Evolutionary conservation across 92 coral and sea anemone species (phyloP).

Genomic region (Palythoa heliodiscus): DNA sequence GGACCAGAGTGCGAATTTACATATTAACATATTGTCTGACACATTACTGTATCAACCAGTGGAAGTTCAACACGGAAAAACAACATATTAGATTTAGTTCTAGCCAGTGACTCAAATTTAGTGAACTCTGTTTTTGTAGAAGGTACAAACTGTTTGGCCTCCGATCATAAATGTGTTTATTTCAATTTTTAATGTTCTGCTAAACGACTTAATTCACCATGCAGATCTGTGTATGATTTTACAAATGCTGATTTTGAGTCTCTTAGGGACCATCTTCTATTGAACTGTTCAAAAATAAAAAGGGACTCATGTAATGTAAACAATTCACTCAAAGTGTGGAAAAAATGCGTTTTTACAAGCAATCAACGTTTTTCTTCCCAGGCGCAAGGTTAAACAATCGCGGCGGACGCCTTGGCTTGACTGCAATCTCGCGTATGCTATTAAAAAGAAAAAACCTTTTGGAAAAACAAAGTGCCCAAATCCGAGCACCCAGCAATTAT

Average conservation of each 20-base stretch:
- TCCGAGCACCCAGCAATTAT: conserved; percentile 47
- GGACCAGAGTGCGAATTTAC: conserved; percentile 33
- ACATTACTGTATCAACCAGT: conserved; percentile 41
- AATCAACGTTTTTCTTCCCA: conserved; percentile 16
- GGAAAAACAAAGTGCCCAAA: conserved; percentile 34
- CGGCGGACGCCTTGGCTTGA: conserved; percentile 45
- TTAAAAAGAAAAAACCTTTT: background rate
- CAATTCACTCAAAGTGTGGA: background rate
- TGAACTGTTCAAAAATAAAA: background rate
- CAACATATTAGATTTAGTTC: conserved; percentile 44
- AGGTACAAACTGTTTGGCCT: conserved; percentile 36
- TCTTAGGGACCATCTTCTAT: conserved; percentile 29
- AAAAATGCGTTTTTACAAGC: background rate
- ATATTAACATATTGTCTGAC: conserved; percentile 41
- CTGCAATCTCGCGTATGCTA: conserved; percentile 41
- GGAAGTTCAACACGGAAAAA: conserved; percentile 38
- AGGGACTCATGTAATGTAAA: background rate
- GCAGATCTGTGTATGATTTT: conserved; percentile 33
- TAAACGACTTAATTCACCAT: conserved; percentile 21
- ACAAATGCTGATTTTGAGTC: conserved; percentile 37
- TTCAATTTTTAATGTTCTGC: conserved; percentile 34
- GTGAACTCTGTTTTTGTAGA: conserved; percentile 45
- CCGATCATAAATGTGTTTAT: conserved; percentile 41
- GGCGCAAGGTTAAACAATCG: conserved; percentile 45
- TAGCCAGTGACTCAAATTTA: conserved; percentile 34